phyloP scores from a whole-genome alignment of 2,888 invertebrate genomes.

The Agonum fuliginosum region DNA sequence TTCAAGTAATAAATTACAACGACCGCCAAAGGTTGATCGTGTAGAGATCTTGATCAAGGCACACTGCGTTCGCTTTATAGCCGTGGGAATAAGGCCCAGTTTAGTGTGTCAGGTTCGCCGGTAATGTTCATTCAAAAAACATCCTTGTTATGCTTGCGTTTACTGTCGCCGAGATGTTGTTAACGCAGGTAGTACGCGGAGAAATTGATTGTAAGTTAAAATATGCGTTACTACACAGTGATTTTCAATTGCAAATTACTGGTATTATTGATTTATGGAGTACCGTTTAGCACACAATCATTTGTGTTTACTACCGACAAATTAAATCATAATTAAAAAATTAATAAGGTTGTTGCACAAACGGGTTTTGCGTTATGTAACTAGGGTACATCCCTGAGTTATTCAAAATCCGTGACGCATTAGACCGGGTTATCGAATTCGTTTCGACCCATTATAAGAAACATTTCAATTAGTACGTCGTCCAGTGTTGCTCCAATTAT shows the following conservation, averaged over 20 bases:
- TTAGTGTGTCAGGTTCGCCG: constrained; percentile 18
- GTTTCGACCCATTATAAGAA: constrained; percentile 48
- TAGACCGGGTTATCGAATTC: constrained; percentile 52
- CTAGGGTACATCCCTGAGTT: constrained; percentile 7
- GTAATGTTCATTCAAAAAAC: constrained; percentile 53
- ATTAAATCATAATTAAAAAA: background rate
- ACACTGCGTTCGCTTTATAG: background rate
- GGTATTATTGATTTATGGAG: constrained; percentile 55
- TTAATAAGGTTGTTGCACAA: background rate
- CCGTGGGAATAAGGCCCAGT: constrained; percentile 35
- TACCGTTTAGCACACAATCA: no score
- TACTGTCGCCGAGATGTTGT: background rate
- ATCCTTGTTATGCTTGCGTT: constrained; percentile 18
- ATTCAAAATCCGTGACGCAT: constrained; percentile 42
- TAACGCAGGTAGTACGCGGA: constrained; percentile 23
- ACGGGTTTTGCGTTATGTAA: constrained; percentile 8
- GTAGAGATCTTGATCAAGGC: constrained; percentile 57
- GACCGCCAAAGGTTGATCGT: constrained; percentile 46
- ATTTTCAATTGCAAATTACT: constrained; percentile 58
- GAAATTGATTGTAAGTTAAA: constrained; percentile 40
- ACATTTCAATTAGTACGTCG: constrained; percentile 51
- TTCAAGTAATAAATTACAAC: constrained; percentile 49
- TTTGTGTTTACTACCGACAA: background rate
- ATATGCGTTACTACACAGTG: constrained; percentile 25
- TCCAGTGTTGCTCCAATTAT: no score